A percentile compares a stretch with the other conserved stretches of the same genome.
Evolutionary conservation across 92 coral and sea anemone species (phyloP).

Genomic region (Heliopora coerulea): DNA sequence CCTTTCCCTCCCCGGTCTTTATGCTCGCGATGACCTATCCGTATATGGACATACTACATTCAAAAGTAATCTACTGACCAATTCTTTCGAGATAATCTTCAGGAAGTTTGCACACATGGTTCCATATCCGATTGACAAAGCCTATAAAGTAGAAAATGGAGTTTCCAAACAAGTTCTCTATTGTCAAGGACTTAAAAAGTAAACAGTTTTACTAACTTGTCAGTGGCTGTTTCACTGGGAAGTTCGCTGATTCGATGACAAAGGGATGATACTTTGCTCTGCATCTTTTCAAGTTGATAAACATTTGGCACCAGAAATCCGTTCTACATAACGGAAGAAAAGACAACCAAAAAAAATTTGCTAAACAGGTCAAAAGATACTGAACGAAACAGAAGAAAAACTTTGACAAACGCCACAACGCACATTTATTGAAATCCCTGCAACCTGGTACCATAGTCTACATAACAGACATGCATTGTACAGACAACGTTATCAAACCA

Average conservation of each 20-base stretch:
- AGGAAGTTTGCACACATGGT: constrained; percentile 92
- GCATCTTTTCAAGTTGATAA: constrained; percentile 84
- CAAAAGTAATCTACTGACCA: constrained; percentile 71
- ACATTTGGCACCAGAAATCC: constrained; percentile 71
- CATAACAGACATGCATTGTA: too few relatives aligned
- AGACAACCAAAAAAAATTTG: too few relatives aligned
- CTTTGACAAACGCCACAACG: too few relatives aligned
- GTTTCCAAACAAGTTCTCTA: not conserved
- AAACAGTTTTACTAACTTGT: constrained; percentile 63
- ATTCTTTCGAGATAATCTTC: constrained; percentile 81
- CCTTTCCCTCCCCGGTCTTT: too few relatives aligned
- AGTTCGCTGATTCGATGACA: constrained; percentile 73
- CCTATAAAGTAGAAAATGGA: constrained; percentile 41
- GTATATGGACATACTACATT: not conserved
- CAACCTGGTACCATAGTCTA: too few relatives aligned
- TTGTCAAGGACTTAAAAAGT: not conserved
- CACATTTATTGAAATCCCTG: too few relatives aligned
- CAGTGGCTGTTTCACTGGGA: constrained; percentile 70
- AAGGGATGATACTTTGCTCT: constrained; percentile 71
- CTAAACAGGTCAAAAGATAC: too few relatives aligned
- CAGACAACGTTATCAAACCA: too few relatives aligned
- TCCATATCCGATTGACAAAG: constrained; percentile 92
- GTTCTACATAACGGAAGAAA: constrained; percentile 2
- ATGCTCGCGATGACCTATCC: not conserved
- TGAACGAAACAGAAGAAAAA: too few relatives aligned